Conservation (phyloP, 1,140 invertebrate species). For the Dreissena rostriformis region DNA sequence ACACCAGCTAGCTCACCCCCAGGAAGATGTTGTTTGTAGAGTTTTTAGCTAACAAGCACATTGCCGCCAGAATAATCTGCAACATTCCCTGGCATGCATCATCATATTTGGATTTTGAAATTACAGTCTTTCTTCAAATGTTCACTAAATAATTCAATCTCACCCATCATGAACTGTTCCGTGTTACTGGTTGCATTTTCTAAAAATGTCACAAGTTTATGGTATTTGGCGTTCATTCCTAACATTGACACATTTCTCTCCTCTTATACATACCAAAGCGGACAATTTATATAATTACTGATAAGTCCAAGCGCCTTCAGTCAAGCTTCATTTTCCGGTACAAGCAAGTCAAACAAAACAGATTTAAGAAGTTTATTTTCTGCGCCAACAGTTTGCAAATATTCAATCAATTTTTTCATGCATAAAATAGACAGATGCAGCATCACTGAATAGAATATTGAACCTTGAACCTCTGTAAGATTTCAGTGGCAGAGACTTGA, state of each 20-base stretch:
- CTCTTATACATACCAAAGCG: conserved; percentile 28
- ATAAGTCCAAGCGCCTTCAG: conserved; percentile 29
- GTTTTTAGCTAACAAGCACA: neutral
- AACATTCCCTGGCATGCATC: neutral
- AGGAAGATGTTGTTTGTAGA: conserved; percentile 33
- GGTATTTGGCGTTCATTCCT: conserved; percentile 54
- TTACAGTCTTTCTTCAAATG: conserved; percentile 39
- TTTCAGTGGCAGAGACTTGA: conserved; percentile 24
- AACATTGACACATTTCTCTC: conserved; percentile 44
- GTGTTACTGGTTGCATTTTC: conserved; percentile 33
- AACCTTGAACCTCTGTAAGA: conserved; percentile 37
- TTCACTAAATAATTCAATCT: conserved; percentile 21
- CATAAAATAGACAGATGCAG: conserved; percentile 26
- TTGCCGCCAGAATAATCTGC: conserved; percentile 19
- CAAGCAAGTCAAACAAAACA: conserved; percentile 35
- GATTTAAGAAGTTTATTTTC: conserved; percentile 28
- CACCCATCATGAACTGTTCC: conserved; percentile 33
- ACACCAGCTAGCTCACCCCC: neutral
- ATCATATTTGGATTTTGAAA: conserved; percentile 14
- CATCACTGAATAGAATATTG: conserved; percentile 38
- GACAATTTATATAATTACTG: conserved; percentile 11
- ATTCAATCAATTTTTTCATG: conserved; percentile 32
- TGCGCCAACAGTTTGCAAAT: conserved; percentile 17
- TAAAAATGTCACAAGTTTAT: conserved; percentile 38
- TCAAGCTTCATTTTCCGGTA: conserved; percentile 24